Evolutionary conservation across 2,888 invertebrate genomes (phyloP), one percentile per base, ranked within the genome.

Genomic region (Blera fallax): DNA sequence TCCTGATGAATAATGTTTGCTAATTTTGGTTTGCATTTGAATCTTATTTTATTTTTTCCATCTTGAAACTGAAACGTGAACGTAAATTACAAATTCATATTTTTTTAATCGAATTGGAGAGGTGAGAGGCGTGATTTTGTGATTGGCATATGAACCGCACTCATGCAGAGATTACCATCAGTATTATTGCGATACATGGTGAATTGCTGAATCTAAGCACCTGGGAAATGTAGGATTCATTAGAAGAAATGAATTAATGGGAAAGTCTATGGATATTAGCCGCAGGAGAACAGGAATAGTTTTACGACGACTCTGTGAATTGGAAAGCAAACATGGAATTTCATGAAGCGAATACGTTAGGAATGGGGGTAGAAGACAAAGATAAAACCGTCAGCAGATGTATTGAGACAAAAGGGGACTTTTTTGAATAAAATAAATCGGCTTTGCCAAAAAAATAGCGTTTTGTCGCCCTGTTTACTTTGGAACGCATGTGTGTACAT

Each of bases 1-100:
- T 79, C 79, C 67, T 72, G 45, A 37, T 73, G 80, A 73, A 80
- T 76, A 81, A 81, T 69, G 67, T 76, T 69, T 62, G 29, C 50
- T 52, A 60, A 80, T 76, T 62, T 48, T 8, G 11, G 21, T 16
- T 45, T 45, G 24, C 11, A 10, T 62, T n/a, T n/a, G n/a, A n/a
- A n/a, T n/a, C n/a, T n/a, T 10, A 14, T 34, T 0, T 62, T 10
- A 7, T 45, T 40, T 3, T 27, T 43, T 18, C 43, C 21, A 8
- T 21, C 1, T 64, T 16, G 16, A 60, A 34, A 32, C 45, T 40
- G 27, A 32, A 73, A 67, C 67, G 48, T 69, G 62, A 76, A 56
- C 64, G 64, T 65, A 65, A 58, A 70, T 77, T 72, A 82, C 34
- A 37, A 82, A 37, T 52, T 77, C 82, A 77, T 83, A n/a, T 32